Evolutionary conservation across 2,888 invertebrate species (phyloP).

Genomic region (Drosophila borborema): DNA sequence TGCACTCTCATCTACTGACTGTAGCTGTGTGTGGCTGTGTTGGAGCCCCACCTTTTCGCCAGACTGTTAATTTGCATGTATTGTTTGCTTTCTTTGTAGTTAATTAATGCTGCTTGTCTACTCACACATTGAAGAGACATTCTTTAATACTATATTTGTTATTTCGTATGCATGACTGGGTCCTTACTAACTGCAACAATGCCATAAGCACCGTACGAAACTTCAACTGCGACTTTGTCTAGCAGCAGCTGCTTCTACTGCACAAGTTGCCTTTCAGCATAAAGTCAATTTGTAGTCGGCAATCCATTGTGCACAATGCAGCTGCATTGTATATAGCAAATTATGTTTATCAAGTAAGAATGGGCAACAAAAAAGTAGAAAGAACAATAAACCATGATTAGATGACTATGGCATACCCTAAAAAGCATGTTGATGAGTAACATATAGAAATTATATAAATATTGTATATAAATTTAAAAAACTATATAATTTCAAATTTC

Average conservation of each 20-base stretch:
- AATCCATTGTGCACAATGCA: conserved; percentile 47
- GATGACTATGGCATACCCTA: conserved; percentile 25
- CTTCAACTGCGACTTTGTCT: conserved; percentile 20
- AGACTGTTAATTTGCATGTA: conserved; percentile 40
- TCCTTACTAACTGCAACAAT: conserved; percentile 35
- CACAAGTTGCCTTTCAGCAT: conserved; percentile 17
- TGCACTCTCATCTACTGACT: conserved; percentile 29
- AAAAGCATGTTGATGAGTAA: background rate
- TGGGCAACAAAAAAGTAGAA: conserved; percentile 4
- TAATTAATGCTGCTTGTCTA: conserved; percentile 53
- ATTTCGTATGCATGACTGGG: conserved; percentile 22
- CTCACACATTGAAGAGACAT: conserved; percentile 9
- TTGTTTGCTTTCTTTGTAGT: conserved; percentile 40
- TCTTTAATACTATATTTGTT: conserved; percentile 13
- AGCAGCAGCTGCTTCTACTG: conserved; percentile 1
- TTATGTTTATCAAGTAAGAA: conserved; percentile 45
- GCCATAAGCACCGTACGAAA: conserved; percentile 44
- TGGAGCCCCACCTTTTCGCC: background rate
- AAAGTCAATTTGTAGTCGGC: conserved; percentile 52
- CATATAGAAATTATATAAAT: background rate
- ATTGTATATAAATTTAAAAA: background rate
- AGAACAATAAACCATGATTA: background rate
- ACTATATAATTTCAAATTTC: too few species aligned
- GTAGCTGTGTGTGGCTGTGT: background rate
- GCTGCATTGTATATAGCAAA: conserved; percentile 50